Evolutionary conservation across 1,140 invertebrate species (phyloP), one percentile per base, ranked within the genome.

Genomic region (Penaeus chinensis): DNA sequence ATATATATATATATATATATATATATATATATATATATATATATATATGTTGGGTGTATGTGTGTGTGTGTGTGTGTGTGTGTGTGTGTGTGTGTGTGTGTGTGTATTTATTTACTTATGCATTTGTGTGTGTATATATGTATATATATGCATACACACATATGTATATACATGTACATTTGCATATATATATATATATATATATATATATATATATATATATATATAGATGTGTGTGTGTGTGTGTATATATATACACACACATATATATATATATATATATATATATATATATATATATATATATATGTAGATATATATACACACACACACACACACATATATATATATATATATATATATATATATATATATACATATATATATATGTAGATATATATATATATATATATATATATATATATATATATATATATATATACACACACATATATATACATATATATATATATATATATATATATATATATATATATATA

Each of bases 331-430:
- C 5, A 24, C 5, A 66, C 5, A 24, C 5, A 66, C 5, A 5
- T 66, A 66, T 66, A 24, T 66, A 66, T 66, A 24, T 66, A 66
- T 66, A 24, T 66, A 66, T 66, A 24, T 24, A 66, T 66, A 66
- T 8, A 66, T 66, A 24, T 66, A 66, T 66, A 24, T 66, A 66
- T 66, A 24, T 66, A 66, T 66, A 24, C 5, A 66, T 66, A 24
- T 66, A 66, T 66, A 66, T 66, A 66, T 66, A 7, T 66, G 5
- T 66, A 8, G 3, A 66, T 66, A 24, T 66, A 66, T 66, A 7
- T 24, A 66, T 66, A 24, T 24, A 13, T 66, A 24, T 11, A 66
- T 66, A 24, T 66, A 8, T 66, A 24, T 66, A 66, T 13, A 24
- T 66, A 66, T 8, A 11, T 66, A 24, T 7, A 24, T 66, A 66